A percentile compares a stretch with the other conserved stretches of the same genome.
These are phyloP conservation scores for Vidua chalybeata DNA, from an alignment of 2,113 vertebrate genomes.

Conservation along the genomic window DNA sequence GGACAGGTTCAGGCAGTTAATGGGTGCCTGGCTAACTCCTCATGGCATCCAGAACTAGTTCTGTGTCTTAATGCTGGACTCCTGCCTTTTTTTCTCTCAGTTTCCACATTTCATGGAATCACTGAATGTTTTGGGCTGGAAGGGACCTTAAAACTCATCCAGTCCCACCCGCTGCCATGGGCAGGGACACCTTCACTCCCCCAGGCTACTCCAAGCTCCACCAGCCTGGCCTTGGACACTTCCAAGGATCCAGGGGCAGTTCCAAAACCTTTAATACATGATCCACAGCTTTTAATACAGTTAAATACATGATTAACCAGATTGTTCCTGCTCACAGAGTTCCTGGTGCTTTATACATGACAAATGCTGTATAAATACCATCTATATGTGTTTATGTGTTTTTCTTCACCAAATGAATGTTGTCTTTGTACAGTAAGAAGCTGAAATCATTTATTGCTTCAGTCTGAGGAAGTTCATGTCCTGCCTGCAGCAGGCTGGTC, in stretches of 20 bases:
- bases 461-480: not conserved
- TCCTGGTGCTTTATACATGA: not conserved
- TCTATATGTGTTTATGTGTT: not conserved
- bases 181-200: not conserved
- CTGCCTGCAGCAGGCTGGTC: slow-evolving; percentile 8
- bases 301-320: not conserved
- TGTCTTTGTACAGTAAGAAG: not conserved
- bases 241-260: not conserved
- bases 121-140: not conserved
- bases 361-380: not conserved
- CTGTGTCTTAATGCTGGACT: not conserved
- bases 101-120: not conserved
- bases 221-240: not conserved
- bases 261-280: not conserved
- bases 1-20: not conserved
- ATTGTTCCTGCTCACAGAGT: not conserved
- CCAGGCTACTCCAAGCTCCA: not conserved
- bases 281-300: not conserved
- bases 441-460: slow-evolving; percentile 9
- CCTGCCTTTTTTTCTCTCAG: not conserved
- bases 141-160: not conserved
- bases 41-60: not conserved
- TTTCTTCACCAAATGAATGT: not conserved
- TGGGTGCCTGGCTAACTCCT: not conserved
- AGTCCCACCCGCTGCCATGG: not conserved